Conservation (phyloP, 2,113 vertebrate species). For the Odocoileus hemionus region DNA sequence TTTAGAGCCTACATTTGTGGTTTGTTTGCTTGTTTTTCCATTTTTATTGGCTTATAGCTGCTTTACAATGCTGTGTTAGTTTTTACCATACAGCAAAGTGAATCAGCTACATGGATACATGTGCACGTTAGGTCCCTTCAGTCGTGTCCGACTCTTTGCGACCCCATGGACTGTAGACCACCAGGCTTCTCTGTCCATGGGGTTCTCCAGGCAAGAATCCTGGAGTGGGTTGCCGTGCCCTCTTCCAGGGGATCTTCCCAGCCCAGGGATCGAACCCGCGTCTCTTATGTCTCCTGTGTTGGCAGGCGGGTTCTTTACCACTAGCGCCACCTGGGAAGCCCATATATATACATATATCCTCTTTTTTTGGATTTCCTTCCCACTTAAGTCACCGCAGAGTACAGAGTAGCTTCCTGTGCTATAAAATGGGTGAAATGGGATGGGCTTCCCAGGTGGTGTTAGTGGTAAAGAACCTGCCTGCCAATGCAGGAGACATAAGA, state of each 20-base stretch:
- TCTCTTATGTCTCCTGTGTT: background rate
- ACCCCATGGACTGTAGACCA: background rate
- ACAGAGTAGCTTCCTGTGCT: background rate
- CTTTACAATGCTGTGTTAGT: background rate
- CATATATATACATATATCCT: background rate
- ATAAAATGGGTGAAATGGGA: background rate
- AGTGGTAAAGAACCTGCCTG: background rate
- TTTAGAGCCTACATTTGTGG: background rate
- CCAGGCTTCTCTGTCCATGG: background rate
- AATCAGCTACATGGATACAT: background rate
- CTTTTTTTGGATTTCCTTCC: background rate
- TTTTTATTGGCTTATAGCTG: background rate
- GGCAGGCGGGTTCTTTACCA: background rate
- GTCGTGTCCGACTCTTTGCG: accelerated
- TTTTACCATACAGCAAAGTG: background rate
- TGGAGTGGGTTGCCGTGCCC: background rate
- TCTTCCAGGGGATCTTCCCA: background rate
- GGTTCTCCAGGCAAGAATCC: background rate
- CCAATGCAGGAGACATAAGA: background rate
- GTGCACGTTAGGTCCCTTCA: background rate
- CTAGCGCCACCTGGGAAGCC: background rate
- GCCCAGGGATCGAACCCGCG: accelerated
- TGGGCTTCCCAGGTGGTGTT: background rate
- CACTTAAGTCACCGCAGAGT: background rate
- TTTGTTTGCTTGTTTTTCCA: background rate